These are phyloP conservation scores for Dendrolimus kikuchii DNA, from an alignment of 1,140 invertebrate genomes.

Conservation along the genomic window DNA sequence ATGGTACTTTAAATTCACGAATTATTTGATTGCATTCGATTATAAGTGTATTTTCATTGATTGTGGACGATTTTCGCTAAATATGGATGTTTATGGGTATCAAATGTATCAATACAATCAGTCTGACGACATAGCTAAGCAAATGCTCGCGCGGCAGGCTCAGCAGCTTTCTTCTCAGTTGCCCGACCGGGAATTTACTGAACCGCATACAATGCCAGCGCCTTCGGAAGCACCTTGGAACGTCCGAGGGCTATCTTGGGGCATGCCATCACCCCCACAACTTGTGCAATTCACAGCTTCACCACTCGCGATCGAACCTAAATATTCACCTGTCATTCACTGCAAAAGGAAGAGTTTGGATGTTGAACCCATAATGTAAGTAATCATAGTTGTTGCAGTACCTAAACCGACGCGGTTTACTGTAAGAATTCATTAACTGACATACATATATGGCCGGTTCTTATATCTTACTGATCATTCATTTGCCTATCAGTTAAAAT, in stretches of 20 bases:
- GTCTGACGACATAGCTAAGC: conserved; percentile 50
- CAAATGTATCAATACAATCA: conserved; percentile 44
- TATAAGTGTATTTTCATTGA: too few relatives aligned
- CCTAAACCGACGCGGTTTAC: too few relatives aligned
- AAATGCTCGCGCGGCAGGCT: conserved; percentile 51
- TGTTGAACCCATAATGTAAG: conserved; percentile 56
- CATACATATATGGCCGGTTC: too few relatives aligned
- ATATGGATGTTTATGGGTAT: conserved; percentile 58
- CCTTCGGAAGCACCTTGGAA: conserved; percentile 64
- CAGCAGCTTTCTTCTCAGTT: conserved; percentile 26
- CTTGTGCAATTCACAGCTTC: conserved; percentile 63
- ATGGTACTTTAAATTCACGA: too few relatives aligned
- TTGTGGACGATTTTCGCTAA: conserved; percentile 3
- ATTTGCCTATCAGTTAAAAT: too few relatives aligned
- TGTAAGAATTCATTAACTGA: too few relatives aligned
- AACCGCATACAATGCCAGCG: conserved; percentile 51
- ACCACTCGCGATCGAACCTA: conserved; percentile 18
- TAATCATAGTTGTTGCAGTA: too few relatives aligned
- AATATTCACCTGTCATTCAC: conserved; percentile 36
- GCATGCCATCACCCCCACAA: conserved; percentile 47
- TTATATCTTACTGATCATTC: too few relatives aligned
- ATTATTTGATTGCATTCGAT: too few relatives aligned
- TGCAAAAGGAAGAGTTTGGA: conserved; percentile 59
- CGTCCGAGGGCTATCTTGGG: conserved; percentile 55
- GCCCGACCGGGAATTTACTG: conserved; percentile 19